Evolutionary conservation across 2,888 invertebrate genomes (phyloP).

Genomic region (Scaptomyza caliginosa): DNA sequence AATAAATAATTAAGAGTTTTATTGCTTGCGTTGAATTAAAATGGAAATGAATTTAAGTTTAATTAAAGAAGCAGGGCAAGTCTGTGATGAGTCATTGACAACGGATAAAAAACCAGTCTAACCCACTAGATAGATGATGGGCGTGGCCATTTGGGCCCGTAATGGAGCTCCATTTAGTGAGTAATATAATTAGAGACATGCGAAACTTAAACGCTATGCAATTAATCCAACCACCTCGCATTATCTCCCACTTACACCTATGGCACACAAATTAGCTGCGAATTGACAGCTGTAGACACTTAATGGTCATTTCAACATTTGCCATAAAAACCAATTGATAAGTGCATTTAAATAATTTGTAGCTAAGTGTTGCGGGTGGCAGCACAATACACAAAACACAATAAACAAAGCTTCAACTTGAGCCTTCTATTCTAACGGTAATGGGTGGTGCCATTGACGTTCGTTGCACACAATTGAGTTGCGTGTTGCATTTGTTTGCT

Average conservation of each 20-base stretch:
- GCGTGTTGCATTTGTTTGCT: not conserved
- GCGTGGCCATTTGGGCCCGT: slow-evolving; percentile 91
- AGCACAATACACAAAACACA: slow-evolving; percentile 20
- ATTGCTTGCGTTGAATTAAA: not conserved
- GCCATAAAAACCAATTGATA: slow-evolving; percentile 8
- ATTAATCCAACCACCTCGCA: not conserved
- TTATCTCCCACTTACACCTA: not conserved
- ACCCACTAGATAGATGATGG: slow-evolving; percentile 92
- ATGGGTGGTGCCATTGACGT: slow-evolving; percentile 47
- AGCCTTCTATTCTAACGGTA: slow-evolving; percentile 47
- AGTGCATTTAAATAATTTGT: not conserved
- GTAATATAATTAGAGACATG: slow-evolving; percentile 2
- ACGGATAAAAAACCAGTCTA: slow-evolving; percentile 88
- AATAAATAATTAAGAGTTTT: not conserved
- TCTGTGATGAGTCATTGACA: slow-evolving; percentile 90
- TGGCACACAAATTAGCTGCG: slow-evolving; percentile 41
- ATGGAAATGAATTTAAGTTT: not conserved
- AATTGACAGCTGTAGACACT: slow-evolving; percentile 35
- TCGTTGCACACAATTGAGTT: slow-evolving; percentile 24
- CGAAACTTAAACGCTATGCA: not conserved
- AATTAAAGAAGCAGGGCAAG: slow-evolving; percentile 79
- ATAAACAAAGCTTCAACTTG: slow-evolving; percentile 64
- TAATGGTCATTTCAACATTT: slow-evolving; percentile 51
- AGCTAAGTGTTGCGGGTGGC: not conserved
- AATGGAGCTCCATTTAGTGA: slow-evolving; percentile 92